Base-by-base conservation (phyloP, 2,888 invertebrate genomes). In the Allygus modestus region DNA sequence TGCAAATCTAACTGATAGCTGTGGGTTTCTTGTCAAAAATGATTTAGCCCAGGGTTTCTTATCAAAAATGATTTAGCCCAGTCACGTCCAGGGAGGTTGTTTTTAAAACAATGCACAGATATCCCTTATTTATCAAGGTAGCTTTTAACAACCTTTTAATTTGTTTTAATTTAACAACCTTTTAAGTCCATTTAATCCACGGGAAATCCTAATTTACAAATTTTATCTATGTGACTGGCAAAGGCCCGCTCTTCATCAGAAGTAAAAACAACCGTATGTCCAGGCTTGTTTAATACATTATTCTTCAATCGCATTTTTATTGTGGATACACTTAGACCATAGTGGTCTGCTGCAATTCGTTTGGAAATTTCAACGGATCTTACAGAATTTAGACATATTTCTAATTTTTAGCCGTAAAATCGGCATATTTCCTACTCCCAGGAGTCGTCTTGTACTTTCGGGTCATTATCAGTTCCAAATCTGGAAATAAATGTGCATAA, bases 71-170 rank as follows among this genome's bases (percentile, higher is more conserved):
- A 82, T 37, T 75, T 84, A 0, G 84, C 73, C 88, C 88, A 89
- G 51, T 88, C 88, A 61, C 81, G 82, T 54, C 88, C 88, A 41
- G 88, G 88, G 26, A 87, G 43, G 84, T 88, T 88, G 82, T 87
- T 85, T 84, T 83, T 85, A 84, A 82, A 88, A 88, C 81, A 33
- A 71, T 54, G 58, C n/a, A 85, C 83, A 46, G 61, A 37, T 54
- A n/a, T 69, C 73, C 79, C 82, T 82, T 82, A 54, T 33, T 26
- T 23, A 75, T 71, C 73, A 28, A 82, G 46, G 46, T 81, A 85
- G 28, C 17, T 54, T 82, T 85, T 85, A 17, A 85, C 85, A 51
- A 86, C 83, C n/a, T 51, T 81, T 85, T 71, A 84, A n/a, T n/a
- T n/a, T n/a, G n/a, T n/a, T n/a, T n/a, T n/a, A n/a, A n/a, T n/a